Evolutionary conservation across 2,888 invertebrate species (phyloP).

Genomic region (Hypomecis punctinalis): DNA sequence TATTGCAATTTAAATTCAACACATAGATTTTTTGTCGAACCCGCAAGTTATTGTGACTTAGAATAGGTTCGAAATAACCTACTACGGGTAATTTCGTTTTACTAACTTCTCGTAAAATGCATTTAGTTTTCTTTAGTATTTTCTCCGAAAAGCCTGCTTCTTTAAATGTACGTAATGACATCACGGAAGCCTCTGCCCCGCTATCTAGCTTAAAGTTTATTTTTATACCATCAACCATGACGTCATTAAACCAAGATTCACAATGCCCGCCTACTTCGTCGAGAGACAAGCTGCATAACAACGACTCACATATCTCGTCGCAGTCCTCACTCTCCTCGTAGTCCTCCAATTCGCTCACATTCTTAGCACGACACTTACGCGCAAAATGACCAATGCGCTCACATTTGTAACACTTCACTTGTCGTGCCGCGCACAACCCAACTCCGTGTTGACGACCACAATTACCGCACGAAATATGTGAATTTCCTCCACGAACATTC

Average conservation of each 20-base stretch:
- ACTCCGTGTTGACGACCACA: slow-evolving; percentile 29
- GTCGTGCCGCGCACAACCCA: slow-evolving; percentile 26
- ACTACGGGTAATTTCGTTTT: slow-evolving; percentile 11
- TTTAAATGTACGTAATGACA: slow-evolving; percentile 11
- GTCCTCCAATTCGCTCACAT: slow-evolving; percentile 5
- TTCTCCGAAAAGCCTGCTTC: slow-evolving; percentile 5
- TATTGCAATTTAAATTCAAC: background rate
- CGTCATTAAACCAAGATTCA: slow-evolving; percentile 13
- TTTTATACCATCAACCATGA: slow-evolving; percentile 6
- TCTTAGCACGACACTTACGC: slow-evolving; percentile 14
- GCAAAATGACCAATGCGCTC: slow-evolving; percentile 25
- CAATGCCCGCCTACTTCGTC: slow-evolving; percentile 8
- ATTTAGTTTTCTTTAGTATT: slow-evolving; percentile 15
- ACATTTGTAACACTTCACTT: slow-evolving; percentile 33
- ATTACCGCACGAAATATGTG: slow-evolving; percentile 17
- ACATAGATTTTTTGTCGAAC: slow-evolving; percentile 4
- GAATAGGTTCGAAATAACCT: slow-evolving; percentile 10
- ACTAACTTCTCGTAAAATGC: slow-evolving; percentile 6
- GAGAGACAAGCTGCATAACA: slow-evolving; percentile 13
- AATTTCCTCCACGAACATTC: background rate
- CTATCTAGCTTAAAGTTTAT: slow-evolving; percentile 17
- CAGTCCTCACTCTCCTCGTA: slow-evolving; percentile 12
- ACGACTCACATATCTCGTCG: slow-evolving; percentile 15
- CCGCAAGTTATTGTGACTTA: slow-evolving; percentile 5
- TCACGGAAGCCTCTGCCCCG: slow-evolving; percentile 13